A percentile compares a stretch with the other conserved stretches of the same genome.
Conservation (phyloP, 2,797 vertebrate species). For the Myotis pilosus region DNA sequence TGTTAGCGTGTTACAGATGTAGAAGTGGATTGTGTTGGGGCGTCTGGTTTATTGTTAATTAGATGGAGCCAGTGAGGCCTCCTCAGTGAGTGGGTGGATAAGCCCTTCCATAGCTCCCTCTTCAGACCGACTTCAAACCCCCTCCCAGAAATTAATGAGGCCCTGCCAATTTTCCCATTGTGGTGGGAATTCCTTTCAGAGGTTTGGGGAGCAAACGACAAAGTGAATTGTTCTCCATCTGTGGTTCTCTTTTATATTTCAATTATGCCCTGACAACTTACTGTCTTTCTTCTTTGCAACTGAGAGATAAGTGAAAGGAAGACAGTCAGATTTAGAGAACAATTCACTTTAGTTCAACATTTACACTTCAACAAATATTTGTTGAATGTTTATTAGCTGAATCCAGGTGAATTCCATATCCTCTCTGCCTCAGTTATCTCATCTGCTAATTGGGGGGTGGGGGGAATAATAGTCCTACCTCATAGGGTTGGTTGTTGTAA, state of each 20-base stretch:
- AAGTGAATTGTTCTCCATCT: slow-evolving; percentile 81
- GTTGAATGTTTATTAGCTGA: not conserved
- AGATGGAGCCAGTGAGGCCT: slow-evolving; percentile 81
- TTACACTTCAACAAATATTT: not conserved
- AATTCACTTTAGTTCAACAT: not conserved
- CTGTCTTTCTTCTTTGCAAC: slow-evolving; percentile 69
- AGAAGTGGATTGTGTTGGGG: slow-evolving; percentile 82
- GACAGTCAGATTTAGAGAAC: not conserved
- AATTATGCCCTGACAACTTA: slow-evolving; percentile 76
- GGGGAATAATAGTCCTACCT: not conserved
- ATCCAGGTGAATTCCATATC: not conserved
- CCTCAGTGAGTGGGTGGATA: slow-evolving; percentile 76
- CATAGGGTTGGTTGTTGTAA: not conserved
- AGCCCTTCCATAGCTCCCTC: slow-evolving; percentile 79
- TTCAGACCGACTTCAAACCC: slow-evolving; percentile 78
- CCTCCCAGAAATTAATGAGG: slow-evolving; percentile 81
- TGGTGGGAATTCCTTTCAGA: slow-evolving; percentile 80
- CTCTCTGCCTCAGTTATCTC: slow-evolving; percentile 9
- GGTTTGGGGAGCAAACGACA: slow-evolving; percentile 80
- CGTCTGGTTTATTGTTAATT: slow-evolving; percentile 87
- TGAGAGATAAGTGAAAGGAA: slow-evolving; percentile 57
- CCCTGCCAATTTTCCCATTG: slow-evolving; percentile 80
- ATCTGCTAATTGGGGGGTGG: not conserved
- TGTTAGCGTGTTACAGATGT: slow-evolving; percentile 82
- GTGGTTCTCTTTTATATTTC: slow-evolving; percentile 78